A percentile compares a stretch with the other conserved stretches of the same genome.
Evolutionary conservation across 2,113 vertebrate species (phyloP).

Genomic region (Falco punctatus): DNA sequence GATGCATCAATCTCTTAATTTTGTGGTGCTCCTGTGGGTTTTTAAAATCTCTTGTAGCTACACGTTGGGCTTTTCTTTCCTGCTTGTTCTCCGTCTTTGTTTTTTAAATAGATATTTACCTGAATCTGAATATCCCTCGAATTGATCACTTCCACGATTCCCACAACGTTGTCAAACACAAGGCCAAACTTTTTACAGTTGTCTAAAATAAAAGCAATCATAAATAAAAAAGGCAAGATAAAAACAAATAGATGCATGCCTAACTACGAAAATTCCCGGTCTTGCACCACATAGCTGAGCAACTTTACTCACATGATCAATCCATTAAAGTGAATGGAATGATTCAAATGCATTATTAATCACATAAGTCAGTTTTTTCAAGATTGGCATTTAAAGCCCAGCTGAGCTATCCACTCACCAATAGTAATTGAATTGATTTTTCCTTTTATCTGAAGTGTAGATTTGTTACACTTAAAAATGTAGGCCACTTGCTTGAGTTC

Average conservation of each 20-base stretch:
- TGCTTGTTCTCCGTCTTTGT: background rate
- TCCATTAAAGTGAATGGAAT: background rate
- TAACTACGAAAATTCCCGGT: background rate
- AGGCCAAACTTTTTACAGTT: constrained; percentile 96
- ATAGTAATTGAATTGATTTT: constrained; percentile 98
- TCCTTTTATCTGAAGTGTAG: constrained; percentile 92
- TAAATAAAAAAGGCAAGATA: background rate
- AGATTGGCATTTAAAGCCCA: background rate
- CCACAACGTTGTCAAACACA: constrained; percentile 95
- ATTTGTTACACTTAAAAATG: constrained; percentile 89
- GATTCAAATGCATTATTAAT: constrained; percentile 9
- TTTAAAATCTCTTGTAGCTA: background rate
- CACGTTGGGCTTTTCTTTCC: background rate
- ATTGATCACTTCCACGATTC: constrained; percentile 97
- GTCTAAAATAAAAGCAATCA: constrained; percentile 76
- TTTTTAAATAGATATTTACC: constrained; percentile 69
- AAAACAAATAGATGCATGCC: background rate
- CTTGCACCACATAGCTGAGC: background rate
- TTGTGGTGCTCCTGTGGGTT: background rate
- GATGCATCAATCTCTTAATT: background rate
- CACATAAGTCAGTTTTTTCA: background rate
- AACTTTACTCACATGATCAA: background rate
- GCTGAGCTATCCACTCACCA: constrained; percentile 77
- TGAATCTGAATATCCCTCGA: constrained; percentile 91
- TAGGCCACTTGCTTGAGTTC: constrained; percentile 97